phyloP scores from a whole-genome alignment of 2,888 invertebrate species.

The Zygogramma bicolorata region DNA sequence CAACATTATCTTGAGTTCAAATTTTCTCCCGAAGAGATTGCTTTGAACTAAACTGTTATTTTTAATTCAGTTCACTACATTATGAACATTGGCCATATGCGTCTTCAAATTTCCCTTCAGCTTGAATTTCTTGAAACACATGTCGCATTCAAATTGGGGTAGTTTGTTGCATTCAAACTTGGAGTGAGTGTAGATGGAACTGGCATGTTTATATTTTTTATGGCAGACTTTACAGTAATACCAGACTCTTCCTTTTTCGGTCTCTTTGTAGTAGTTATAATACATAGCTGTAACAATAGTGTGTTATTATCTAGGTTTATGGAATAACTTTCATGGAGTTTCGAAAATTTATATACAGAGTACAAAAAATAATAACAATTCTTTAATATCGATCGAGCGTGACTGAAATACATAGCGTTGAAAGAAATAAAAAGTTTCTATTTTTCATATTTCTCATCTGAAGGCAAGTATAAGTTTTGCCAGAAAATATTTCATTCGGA shows the following conservation, averaged over 20 bases:
- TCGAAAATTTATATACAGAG: background rate
- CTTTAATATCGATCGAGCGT: too few relatives aligned
- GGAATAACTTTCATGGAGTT: background rate
- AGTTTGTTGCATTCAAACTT: constrained; percentile 44
- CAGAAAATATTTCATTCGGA: too few relatives aligned
- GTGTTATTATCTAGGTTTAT: background rate
- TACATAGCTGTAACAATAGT: background rate
- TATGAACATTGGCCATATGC: constrained; percentile 32
- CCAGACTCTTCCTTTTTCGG: constrained; percentile 8
- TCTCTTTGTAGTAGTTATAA: constrained; percentile 15
- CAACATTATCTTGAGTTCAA: background rate
- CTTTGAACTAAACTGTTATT: background rate
- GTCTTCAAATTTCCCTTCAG: constrained; percentile 35
- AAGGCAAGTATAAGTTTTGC: too few relatives aligned
- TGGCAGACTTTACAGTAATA: constrained; percentile 45
- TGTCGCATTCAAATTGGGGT: constrained; percentile 44
- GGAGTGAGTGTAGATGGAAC: constrained; percentile 42
- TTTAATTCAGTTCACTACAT: constrained; percentile 15
- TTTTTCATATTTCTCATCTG: too few relatives aligned
- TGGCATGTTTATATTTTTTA: constrained; percentile 52
- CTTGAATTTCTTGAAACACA: constrained; percentile 37
- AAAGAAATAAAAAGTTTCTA: too few relatives aligned
- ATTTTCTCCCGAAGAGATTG: background rate
- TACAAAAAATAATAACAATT: too few relatives aligned
- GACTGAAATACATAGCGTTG: too few relatives aligned